Conservation (phyloP, 2,113 vertebrate species). For the Monarcha castaneiventris region DNA sequence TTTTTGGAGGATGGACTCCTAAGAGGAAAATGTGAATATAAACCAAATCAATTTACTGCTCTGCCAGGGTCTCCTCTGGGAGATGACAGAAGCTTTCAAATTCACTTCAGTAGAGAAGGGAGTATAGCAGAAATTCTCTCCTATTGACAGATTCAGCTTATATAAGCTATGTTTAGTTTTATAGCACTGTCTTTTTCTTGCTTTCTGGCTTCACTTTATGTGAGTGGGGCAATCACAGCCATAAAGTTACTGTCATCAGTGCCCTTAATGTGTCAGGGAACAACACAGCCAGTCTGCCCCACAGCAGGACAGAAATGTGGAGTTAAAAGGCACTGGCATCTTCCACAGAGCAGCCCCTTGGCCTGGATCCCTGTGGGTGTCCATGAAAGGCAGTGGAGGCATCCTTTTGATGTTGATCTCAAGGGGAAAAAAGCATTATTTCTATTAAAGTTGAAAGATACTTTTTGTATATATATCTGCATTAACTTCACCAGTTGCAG, state of each 20-base stretch:
- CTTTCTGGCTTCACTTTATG: background rate
- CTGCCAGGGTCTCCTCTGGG: background rate
- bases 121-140: background rate
- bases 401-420: background rate
- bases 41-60: background rate
- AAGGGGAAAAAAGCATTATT: background rate
- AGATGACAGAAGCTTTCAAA: background rate
- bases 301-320: background rate
- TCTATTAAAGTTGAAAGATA: background rate
- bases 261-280: background rate
- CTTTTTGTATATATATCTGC: background rate
- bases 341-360: background rate
- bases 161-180: background rate
- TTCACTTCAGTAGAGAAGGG: background rate
- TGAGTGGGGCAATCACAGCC: background rate
- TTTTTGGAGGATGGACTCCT: background rate
- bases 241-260: background rate
- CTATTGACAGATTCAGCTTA: background rate
- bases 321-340: background rate
- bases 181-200: background rate
- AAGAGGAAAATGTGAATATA: background rate
- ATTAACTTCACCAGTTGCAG: background rate
- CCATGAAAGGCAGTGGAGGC: accelerated
- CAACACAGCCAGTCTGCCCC: background rate
- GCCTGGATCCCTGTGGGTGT: background rate